Conservation (phyloP, 2,113 vertebrate genomes). For the Neogale vison region DNA sequence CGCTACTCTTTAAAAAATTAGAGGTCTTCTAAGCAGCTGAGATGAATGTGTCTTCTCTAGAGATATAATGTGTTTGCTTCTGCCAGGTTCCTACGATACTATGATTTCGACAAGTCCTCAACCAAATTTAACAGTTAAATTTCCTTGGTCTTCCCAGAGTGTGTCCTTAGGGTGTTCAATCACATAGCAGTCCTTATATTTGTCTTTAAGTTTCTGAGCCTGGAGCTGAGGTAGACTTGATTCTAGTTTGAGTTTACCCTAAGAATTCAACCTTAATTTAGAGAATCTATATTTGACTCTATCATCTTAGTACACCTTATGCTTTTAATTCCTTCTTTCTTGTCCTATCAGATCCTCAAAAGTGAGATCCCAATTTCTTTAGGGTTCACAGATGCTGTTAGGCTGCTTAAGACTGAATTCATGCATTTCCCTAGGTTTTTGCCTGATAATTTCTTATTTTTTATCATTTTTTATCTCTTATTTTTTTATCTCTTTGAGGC, state of each 20-base stretch:
- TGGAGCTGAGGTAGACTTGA: not conserved
- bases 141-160: not conserved
- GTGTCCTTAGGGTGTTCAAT: not conserved
- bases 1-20: not conserved
- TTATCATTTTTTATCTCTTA: not conserved
- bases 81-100: not conserved
- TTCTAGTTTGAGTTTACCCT: not conserved
- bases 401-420: not conserved
- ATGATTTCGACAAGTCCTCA: not conserved
- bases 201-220: not conserved
- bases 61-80: not conserved
- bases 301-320: not conserved
- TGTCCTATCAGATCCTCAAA: not conserved
- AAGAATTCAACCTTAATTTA: not conserved
- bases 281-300: not conserved
- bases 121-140: not conserved
- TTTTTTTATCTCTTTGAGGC: not conserved
- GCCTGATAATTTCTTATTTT: not conserved
- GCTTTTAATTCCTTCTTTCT: not conserved
- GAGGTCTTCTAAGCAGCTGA: not conserved
- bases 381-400: accelerated
- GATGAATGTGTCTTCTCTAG: not conserved
- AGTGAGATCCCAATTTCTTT: not conserved
- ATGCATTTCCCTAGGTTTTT: not conserved
- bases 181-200: accelerated